Percentiles rank a stretch among this genome's conserved stretches.
phyloP scores from a whole-genome alignment of 1,140 invertebrate genomes.

The Nilaparvata lugens region DNA sequence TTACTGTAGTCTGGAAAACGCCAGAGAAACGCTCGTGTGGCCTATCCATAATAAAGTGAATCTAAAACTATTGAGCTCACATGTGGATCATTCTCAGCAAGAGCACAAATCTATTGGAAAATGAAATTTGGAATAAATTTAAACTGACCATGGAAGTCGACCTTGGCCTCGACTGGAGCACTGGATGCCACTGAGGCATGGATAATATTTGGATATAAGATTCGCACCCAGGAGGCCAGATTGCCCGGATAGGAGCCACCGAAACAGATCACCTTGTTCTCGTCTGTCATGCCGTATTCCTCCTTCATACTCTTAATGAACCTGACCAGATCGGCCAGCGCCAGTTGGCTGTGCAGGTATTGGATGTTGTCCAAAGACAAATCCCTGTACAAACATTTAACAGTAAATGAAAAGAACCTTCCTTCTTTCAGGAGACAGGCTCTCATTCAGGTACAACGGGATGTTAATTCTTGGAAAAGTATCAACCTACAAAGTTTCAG shows the following conservation, averaged over 20 bases:
- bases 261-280: slow-evolving; percentile 80
- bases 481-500: too few relatives aligned
- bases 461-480: too few relatives aligned
- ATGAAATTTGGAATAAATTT: too few relatives aligned
- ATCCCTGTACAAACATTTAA: slow-evolving; percentile 54
- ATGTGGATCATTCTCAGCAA: too few relatives aligned
- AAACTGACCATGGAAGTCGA: slow-evolving; percentile 63
- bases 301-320: slow-evolving; percentile 64
- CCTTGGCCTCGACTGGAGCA: slow-evolving; percentile 72
- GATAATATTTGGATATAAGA: slow-evolving; percentile 85
- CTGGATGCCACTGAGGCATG: slow-evolving; percentile 76
- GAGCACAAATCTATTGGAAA: too few relatives aligned
- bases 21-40: too few relatives aligned
- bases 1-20: too few relatives aligned
- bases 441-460: too few relatives aligned
- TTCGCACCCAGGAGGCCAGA: slow-evolving; percentile 78
- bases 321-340: slow-evolving; percentile 74
- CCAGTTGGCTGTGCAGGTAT: slow-evolving; percentile 77
- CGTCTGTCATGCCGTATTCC: slow-evolving; percentile 47
- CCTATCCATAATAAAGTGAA: too few relatives aligned
- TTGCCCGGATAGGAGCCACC: slow-evolving; percentile 90
- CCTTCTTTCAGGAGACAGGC: too few relatives aligned
- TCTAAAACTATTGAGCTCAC: too few relatives aligned
- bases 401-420: too few relatives aligned
- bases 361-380: slow-evolving; percentile 63